Base-by-base conservation (phyloP, 2,888 invertebrate species). In the Stenolophus ochropezus region DNA sequence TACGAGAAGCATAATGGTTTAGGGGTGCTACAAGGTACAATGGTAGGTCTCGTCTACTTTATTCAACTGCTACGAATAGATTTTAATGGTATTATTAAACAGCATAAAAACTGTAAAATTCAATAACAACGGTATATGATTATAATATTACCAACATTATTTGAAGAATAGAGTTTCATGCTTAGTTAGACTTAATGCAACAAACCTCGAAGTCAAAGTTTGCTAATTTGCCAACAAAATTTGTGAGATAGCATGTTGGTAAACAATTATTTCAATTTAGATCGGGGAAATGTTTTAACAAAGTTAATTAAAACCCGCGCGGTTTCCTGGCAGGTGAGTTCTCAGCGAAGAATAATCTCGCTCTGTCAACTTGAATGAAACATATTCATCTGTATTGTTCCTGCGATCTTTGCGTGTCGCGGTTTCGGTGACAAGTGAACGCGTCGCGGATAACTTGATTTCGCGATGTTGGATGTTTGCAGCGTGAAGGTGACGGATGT, bases 361-460 rank as follows among this genome's bases (percentile, higher is more conserved):
- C 69, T 33, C n/a, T 69, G 69, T 69, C 69, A 69, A 42, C 42
- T 69, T 18, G 33, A 69, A 69, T 69, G 42, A 20, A 69, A 69
- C 33, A 69, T 69, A 69, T 69, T 69, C 42, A 69, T 42, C 33
- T 42, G 69, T 69, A 18, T 69, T 33, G 69, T 16, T 69, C 18
- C 33, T 69, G 33, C 25, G 61, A 61, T 61, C 61, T 61, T 61
- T n/a, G 61, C 61, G 25, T 25, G 61, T 25, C 14, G 23, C 4
- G 14, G 25, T 69, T 33, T 42, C 69, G 69, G 69, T 69, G 69
- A 69, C 69, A 69, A 69, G 69, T 69, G 61, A 61, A 23, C 61
- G 21, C 61, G 25, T 4, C 69, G 27, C 11, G 42, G 69, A 11
- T 69, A 69, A 69, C 42, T 42, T 20, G 69, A 33, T 69, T 69